These are phyloP conservation scores for Atlantisia rogersi DNA, from an alignment of 2,113 vertebrate species.

Conservation along the genomic window DNA sequence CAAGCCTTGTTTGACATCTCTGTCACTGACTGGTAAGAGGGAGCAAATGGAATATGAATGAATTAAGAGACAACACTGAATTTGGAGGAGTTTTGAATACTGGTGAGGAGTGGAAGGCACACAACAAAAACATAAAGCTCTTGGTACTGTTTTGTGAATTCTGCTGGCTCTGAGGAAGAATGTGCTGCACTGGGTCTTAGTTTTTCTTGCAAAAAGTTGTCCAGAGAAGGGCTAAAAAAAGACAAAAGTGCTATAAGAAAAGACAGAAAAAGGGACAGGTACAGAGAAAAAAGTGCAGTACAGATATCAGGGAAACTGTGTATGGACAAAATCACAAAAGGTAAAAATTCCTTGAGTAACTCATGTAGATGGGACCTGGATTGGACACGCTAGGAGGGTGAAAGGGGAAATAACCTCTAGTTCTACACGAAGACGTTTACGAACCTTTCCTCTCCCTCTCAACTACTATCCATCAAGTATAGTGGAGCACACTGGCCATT, in stretches of 20 bases:
- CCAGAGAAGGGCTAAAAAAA: not conserved
- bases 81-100: not conserved
- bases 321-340: not conserved
- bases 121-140: not conserved
- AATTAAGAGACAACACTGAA: not conserved
- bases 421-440: not conserved
- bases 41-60: not conserved
- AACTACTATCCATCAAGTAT: not conserved
- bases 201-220: not conserved
- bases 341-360: not conserved
- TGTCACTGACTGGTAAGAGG: not conserved
- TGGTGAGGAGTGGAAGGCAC: not conserved
- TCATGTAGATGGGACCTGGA: not conserved
- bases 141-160: not conserved
- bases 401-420: not conserved
- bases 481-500: not conserved
- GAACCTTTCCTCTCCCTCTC: not conserved
- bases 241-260: not conserved
- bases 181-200: not conserved
- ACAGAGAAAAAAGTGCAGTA: not conserved
- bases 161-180: not conserved
- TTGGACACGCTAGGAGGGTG: rapidly evolving
- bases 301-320: rapidly evolving
- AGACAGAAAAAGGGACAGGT: not conserved
- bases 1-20: not conserved